Evolutionary conservation across 2,113 vertebrate genomes (phyloP).

Genomic region (Pseudolaguvia tuberculata): DNA sequence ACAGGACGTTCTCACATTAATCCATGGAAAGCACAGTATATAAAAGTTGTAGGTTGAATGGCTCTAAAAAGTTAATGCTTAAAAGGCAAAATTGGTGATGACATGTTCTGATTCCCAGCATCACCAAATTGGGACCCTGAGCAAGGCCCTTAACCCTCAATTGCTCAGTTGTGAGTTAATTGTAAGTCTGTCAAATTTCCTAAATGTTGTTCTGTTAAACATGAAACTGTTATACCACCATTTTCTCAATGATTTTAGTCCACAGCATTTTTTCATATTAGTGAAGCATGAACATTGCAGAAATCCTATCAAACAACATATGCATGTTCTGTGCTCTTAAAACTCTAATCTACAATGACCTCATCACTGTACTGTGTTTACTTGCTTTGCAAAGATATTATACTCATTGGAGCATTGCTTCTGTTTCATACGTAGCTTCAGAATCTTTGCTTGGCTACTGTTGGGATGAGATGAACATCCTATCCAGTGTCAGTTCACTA

Average conservation of each 20-base stretch:
- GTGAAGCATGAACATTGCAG: not conserved
- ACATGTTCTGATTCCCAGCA: too few relatives aligned
- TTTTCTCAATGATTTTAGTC: not conserved
- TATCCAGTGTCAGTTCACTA: too few relatives aligned
- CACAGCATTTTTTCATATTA: not conserved
- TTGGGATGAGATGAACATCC: not conserved
- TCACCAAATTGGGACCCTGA: too few relatives aligned
- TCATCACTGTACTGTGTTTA: not conserved
- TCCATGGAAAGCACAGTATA: not conserved
- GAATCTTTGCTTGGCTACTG: not conserved
- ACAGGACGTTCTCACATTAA: conserved; percentile 12
- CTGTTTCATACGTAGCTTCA: not conserved
- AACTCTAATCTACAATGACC: not conserved
- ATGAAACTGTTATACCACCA: not conserved
- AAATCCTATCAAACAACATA: not conserved
- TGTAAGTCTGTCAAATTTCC: too few relatives aligned
- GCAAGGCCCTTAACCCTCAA: too few relatives aligned
- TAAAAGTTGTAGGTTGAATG: not conserved
- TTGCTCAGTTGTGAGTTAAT: too few relatives aligned
- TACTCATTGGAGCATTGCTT: not conserved
- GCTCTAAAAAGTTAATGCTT: not conserved
- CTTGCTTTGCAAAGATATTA: not conserved
- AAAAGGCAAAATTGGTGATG: not conserved
- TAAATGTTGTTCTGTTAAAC: not conserved
- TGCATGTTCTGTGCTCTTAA: not conserved